These are phyloP conservation scores for Neuroterus valhalla DNA, from an alignment of 1,140 invertebrate species.

Conservation along the genomic window DNA sequence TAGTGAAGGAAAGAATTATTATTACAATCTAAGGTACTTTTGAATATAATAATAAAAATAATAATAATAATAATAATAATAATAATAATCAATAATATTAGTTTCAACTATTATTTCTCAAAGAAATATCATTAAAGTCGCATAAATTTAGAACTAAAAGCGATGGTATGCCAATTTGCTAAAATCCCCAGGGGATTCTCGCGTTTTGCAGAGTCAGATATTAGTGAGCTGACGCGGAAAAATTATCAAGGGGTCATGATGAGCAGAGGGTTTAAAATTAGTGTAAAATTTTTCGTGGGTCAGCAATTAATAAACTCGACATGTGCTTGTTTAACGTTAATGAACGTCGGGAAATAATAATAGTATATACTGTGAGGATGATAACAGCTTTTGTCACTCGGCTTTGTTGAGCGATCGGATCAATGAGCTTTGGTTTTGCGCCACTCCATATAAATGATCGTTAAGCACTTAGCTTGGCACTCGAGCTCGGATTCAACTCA, in stretches of 20 bases:
- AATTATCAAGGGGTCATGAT: neutral
- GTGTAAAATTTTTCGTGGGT: neutral
- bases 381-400: conserved; percentile 15
- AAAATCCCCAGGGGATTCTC: neutral
- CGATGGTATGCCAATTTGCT: neutral
- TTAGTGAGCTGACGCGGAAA: neutral
- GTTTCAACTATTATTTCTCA: too few relatives aligned
- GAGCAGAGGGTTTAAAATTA: neutral
- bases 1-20: too few relatives aligned
- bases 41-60: too few relatives aligned
- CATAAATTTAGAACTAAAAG: too few relatives aligned
- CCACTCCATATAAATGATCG: conserved; percentile 25
- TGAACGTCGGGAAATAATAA: neutral
- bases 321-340: neutral
- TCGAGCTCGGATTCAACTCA: conserved; percentile 7
- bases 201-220: neutral
- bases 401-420: conserved; percentile 20
- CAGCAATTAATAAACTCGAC: neutral
- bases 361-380: conserved; percentile 19
- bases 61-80: too few relatives aligned
- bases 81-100: too few relatives aligned
- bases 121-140: too few relatives aligned
- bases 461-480: conserved; percentile 10
- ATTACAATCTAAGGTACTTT: too few relatives aligned
- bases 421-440: conserved; percentile 19